Evolutionary conservation across 2,113 vertebrate species (phyloP).

Genomic region (Amphiprion percula): DNA sequence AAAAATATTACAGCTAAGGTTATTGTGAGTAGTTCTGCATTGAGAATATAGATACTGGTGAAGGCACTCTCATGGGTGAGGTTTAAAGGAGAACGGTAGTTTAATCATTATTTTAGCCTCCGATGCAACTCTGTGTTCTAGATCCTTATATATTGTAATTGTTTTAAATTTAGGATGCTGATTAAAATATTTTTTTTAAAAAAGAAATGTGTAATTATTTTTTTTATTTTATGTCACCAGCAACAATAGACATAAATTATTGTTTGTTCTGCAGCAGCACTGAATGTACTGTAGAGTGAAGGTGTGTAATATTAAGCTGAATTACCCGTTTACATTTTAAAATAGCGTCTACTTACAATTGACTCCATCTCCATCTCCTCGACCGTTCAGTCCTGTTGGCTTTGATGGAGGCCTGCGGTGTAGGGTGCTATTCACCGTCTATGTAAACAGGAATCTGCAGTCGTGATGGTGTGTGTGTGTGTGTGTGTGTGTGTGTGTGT

Average conservation of each 20-base stretch:
- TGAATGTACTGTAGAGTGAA: constrained; percentile 13
- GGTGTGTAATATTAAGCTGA: not conserved
- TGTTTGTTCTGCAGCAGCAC: not conserved
- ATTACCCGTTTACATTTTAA: constrained; percentile 29
- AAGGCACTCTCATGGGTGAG: not conserved
- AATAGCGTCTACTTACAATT: constrained; percentile 23
- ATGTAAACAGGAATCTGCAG: constrained; percentile 40
- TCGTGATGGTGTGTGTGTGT: constrained; percentile 5
- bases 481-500: constrained; percentile 25
- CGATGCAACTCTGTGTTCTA: not conserved
- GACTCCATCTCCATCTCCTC: constrained; percentile 6
- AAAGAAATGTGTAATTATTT: not conserved
- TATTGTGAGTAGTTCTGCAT: too few relatives aligned
- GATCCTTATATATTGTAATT: constrained; percentile 3
- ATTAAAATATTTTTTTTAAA: not conserved
- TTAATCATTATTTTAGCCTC: not conserved
- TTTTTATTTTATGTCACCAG: not conserved
- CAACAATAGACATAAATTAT: not conserved
- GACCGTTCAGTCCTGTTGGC: constrained; percentile 43
- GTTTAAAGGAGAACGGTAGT: not conserved
- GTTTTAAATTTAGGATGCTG: not conserved
- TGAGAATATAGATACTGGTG: not conserved
- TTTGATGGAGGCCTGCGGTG: constrained; percentile 49
- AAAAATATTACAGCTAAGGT: not conserved
- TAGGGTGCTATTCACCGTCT: constrained; percentile 29